These are phyloP conservation scores for Pteropus rufus DNA, from an alignment of 2,797 vertebrate genomes.

Conservation along the genomic window DNA sequence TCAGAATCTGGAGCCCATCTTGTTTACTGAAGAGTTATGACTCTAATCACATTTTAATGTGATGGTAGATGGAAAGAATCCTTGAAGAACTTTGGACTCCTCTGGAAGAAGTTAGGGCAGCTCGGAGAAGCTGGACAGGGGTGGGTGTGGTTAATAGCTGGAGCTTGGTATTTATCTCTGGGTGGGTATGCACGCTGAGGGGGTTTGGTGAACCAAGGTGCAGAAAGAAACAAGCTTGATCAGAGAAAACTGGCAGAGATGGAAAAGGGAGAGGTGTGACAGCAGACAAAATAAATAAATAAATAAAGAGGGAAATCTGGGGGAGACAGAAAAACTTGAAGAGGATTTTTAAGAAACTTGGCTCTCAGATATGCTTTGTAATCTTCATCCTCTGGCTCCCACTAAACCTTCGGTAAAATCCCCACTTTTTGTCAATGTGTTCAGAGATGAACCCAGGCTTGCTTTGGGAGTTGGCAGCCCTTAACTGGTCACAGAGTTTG, in stretches of 20 bases:
- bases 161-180: not conserved
- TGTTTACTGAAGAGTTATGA: not conserved
- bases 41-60: not conserved
- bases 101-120: not conserved
- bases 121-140: not conserved
- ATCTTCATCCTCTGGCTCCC: not conserved
- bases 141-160: fast-evolving
- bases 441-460: not conserved
- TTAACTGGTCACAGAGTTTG: too few species aligned
- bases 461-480: not conserved
- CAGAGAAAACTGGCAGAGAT: not conserved
- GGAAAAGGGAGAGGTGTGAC: not conserved
- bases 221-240: not conserved
- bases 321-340: not conserved
- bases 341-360: not conserved
- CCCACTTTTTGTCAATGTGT: not conserved
- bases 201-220: not conserved
- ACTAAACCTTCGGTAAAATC: not conserved
- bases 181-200: not conserved
- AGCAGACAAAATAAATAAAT: not conserved
- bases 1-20: not conserved
- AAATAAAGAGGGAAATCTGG: not conserved
- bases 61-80: not conserved
- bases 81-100: not conserved
- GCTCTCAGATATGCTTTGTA: not conserved